Evolutionary conservation across 2,888 invertebrate genomes (phyloP).

Genomic region (Oscheius myriophilus): DNA sequence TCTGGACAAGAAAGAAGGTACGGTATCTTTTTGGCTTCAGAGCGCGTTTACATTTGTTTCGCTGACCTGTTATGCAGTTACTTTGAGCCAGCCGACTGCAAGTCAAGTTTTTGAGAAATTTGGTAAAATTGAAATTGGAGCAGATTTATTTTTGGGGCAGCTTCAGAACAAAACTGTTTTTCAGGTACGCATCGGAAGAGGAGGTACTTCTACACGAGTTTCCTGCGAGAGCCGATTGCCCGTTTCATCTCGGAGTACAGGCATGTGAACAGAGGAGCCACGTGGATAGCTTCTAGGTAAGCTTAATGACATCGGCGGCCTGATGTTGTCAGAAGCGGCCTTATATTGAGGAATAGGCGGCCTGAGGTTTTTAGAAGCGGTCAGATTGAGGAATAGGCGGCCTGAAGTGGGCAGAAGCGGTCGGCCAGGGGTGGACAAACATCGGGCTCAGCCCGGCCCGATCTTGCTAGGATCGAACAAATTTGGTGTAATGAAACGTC

Average conservation of each 20-base stretch:
- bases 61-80: no score
- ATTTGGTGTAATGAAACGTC: no score
- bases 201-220: conserved; percentile 93
- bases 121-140: not conserved
- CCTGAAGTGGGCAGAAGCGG: no score
- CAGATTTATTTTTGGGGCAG: not conserved
- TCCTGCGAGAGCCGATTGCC: conserved; percentile 90
- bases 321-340: no score
- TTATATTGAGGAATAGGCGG: no score
- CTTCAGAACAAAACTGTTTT: conserved; percentile 33
- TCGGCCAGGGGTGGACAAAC: no score
- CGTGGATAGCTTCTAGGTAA: conserved; percentile 56
- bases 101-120: not conserved
- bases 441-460: no score
- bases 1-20: conserved; percentile 84
- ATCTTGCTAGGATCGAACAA: no score
- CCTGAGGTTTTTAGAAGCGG: no score
- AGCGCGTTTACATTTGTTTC: not conserved
- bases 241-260: conserved; percentile 94
- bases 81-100: no score
- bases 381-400: no score
- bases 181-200: conserved; percentile 70
- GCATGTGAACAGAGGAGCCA: conserved; percentile 84
- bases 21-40: not conserved
- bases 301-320: no score